Evolutionary conservation across 1,140 invertebrate species (phyloP).

Genomic region (Ectropis grisescens): DNA sequence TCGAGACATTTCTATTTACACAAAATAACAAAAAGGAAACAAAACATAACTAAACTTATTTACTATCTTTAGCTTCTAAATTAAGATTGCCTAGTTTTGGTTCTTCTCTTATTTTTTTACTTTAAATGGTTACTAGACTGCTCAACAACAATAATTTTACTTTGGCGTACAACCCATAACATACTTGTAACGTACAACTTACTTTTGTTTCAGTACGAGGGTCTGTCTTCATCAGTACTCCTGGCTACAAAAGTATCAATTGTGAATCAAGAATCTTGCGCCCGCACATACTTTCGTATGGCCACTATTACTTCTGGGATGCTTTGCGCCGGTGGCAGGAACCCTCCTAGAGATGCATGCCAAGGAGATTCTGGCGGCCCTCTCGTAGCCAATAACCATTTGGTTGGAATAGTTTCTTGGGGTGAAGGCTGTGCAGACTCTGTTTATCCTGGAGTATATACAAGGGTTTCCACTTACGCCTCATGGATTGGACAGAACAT

Average conservation of each 20-base stretch:
- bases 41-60: too few relatives aligned
- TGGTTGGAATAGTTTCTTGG: constrained; percentile 79
- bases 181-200: too few relatives aligned
- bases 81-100: too few relatives aligned
- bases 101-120: too few relatives aligned
- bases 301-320: constrained; percentile 37
- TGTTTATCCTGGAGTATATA: constrained; percentile 84
- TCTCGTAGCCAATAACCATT: constrained; percentile 56
- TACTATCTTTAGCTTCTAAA: too few relatives aligned
- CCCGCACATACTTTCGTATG: constrained; percentile 34
- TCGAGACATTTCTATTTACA: too few relatives aligned
- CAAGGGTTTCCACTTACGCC: constrained; percentile 72
- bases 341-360: constrained; percentile 71
- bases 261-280: constrained; percentile 29
- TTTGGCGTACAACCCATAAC: too few relatives aligned
- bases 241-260: constrained; percentile 39
- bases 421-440: constrained; percentile 79
- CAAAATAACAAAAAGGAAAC: too few relatives aligned
- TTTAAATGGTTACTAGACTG: too few relatives aligned
- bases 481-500: constrained; percentile 30
- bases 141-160: too few relatives aligned
- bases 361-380: constrained; percentile 79
- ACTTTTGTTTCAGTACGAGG: constrained; percentile 36
- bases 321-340: constrained; percentile 43
- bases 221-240: constrained; percentile 25